A percentile compares a stretch with the other conserved stretches of the same genome.
These are phyloP conservation scores for Talpa occidentalis DNA, from an alignment of 2,113 vertebrate genomes.

Conservation along the genomic window DNA sequence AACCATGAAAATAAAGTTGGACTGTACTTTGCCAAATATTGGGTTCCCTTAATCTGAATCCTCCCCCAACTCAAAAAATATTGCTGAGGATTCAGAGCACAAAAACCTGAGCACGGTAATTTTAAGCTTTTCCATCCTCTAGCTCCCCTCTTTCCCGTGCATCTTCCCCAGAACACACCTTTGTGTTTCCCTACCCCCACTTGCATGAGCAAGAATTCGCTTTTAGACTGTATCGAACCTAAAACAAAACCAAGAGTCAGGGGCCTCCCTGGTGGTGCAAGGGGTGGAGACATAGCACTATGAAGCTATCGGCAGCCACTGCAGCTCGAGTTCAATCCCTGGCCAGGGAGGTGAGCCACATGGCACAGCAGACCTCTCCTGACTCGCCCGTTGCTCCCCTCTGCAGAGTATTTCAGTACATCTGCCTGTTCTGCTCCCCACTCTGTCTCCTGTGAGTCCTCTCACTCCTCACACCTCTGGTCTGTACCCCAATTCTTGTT, in stretches of 20 bases:
- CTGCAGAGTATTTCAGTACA: too few relatives aligned
- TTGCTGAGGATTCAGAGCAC: background rate
- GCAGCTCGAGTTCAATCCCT: too few relatives aligned
- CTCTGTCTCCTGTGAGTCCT: too few relatives aligned
- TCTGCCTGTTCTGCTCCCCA: too few relatives aligned
- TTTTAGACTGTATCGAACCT: background rate
- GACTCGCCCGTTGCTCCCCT: too few relatives aligned
- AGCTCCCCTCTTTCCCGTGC: fast-evolving
- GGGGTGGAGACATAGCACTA: too few relatives aligned
- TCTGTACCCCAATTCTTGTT: too few relatives aligned
- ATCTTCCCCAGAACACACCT: background rate
- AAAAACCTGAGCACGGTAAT: background rate
- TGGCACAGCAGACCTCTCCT: too few relatives aligned
- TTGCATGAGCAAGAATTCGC: background rate
- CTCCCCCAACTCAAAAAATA: background rate
- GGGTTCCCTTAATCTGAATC: background rate
- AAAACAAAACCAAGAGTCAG: background rate
- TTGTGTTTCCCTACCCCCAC: fast-evolving
- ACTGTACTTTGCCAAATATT: background rate
- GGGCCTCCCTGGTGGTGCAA: too few relatives aligned
- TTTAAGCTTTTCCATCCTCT: background rate
- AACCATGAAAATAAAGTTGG: background rate
- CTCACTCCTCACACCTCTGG: too few relatives aligned
- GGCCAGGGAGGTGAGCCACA: too few relatives aligned
- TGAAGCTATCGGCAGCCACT: too few relatives aligned